Percentiles rank a stretch among this genome's conserved stretches.
Conservation (phyloP, 2,888 invertebrate species). For the Apomyelois bistriatella region DNA sequence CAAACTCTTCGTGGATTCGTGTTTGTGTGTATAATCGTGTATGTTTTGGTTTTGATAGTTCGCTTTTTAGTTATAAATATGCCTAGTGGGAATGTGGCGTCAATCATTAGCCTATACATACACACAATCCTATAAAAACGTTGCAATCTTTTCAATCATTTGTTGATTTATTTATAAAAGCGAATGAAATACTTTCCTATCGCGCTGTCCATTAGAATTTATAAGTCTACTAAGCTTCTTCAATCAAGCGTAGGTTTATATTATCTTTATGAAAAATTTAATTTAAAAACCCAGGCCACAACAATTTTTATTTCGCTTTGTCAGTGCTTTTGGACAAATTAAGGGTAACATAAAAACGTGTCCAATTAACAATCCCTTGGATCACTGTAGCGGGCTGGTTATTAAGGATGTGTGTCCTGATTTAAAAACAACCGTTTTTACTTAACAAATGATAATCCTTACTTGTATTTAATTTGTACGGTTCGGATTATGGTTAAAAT, state of each 20-base stretch:
- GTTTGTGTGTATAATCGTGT: background rate
- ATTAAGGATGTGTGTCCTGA: slow-evolving; percentile 21
- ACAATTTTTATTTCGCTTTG: slow-evolving; percentile 19
- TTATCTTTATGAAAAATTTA: background rate
- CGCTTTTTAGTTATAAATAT: background rate
- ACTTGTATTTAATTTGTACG: slow-evolving; percentile 5
- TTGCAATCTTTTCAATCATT: no score
- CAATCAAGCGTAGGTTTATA: no score
- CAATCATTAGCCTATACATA: background rate
- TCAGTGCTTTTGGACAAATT: slow-evolving; percentile 18
- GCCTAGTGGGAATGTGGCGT: background rate
- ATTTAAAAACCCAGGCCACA: background rate
- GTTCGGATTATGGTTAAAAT: background rate
- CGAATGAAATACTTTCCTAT: no score
- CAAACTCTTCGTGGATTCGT: slow-evolving; percentile 15
- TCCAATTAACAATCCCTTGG: slow-evolving; percentile 25
- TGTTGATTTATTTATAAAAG: no score
- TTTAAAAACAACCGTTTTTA: slow-evolving; percentile 4
- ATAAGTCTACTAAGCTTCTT: no score
- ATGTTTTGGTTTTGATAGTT: background rate
- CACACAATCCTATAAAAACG: no score
- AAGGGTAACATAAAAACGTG: slow-evolving; percentile 24
- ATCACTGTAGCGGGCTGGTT: slow-evolving; percentile 21
- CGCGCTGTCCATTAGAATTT: no score
- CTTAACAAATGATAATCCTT: slow-evolving; percentile 2